phyloP scores from a whole-genome alignment of 2,888 invertebrate species.

The Aphrophora alni region DNA sequence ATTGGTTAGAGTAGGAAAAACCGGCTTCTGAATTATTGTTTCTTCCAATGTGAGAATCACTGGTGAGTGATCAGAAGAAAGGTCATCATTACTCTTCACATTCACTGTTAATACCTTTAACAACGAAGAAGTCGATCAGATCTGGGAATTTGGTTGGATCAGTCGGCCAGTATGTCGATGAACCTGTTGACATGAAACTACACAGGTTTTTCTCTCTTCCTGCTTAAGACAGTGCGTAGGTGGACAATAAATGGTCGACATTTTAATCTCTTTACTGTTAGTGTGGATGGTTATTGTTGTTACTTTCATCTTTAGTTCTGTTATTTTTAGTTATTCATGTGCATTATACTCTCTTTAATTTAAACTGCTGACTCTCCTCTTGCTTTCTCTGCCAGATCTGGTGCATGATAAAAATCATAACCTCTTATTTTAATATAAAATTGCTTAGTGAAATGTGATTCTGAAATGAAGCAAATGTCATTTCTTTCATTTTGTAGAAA shows the following conservation, averaged over 20 bases:
- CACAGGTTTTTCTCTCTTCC: neutral
- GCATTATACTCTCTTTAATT: neutral
- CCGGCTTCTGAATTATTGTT: neutral
- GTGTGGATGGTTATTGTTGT: neutral
- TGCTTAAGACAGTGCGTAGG: neutral
- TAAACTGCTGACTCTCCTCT: neutral
- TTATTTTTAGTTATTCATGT: neutral
- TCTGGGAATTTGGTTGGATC: neutral
- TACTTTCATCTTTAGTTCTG: neutral
- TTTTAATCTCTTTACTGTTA: neutral
- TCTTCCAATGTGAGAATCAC: neutral
- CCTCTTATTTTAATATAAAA: too few relatives aligned
- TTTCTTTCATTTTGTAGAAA: too few relatives aligned
- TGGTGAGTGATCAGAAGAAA: neutral
- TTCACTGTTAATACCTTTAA: neutral
- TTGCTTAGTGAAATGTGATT: too few relatives aligned
- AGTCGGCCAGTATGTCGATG: neutral
- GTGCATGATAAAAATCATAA: too few relatives aligned
- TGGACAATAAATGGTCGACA: neutral
- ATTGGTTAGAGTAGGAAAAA: neutral
- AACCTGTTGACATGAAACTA: neutral
- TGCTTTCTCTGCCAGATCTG: too few relatives aligned
- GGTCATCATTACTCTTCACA: neutral
- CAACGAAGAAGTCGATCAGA: neutral
- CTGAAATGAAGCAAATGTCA: too few relatives aligned